Percentiles rank a stretch among this genome's conserved stretches.
phyloP scores from a whole-genome alignment of 2,113 vertebrate species.

The Ammodytes marinus region DNA sequence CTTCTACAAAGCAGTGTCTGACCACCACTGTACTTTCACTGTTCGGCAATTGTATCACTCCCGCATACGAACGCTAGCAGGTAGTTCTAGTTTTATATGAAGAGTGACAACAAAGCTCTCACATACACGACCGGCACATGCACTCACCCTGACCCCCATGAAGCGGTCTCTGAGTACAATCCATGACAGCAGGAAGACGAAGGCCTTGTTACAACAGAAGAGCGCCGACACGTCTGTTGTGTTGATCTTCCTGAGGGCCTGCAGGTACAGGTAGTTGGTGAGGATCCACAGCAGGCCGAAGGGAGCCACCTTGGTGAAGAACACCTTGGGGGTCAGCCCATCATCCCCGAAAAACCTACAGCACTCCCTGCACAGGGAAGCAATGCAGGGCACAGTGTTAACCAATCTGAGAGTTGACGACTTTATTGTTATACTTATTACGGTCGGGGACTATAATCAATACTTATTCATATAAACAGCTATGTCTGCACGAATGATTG shows the following conservation, averaged over 20 bases:
- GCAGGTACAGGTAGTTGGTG: conserved; percentile 99
- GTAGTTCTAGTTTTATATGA: too few relatives aligned
- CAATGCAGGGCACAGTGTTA: conserved; percentile 22
- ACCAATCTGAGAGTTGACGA: conserved; percentile 1
- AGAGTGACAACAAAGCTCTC: not conserved
- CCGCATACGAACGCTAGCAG: too few relatives aligned
- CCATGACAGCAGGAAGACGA: conserved; percentile 98
- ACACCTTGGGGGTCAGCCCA: conserved; percentile 95
- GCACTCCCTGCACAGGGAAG: conserved; percentile 90
- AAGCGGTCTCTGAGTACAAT: conserved; percentile 98
- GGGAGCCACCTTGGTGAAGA: conserved; percentile 95
- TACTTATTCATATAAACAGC: conserved; percentile 14
- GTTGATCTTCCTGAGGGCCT: conserved; percentile 98
- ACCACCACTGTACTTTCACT: too few relatives aligned
- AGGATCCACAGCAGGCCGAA: conserved; percentile 97
- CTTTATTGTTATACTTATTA: not conserved
- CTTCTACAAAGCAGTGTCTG: too few relatives aligned
- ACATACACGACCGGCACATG: conserved; percentile 3
- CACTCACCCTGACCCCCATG: conserved; percentile 98
- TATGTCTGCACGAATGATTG: not conserved
- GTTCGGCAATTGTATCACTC: too few relatives aligned
- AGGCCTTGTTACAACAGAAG: conserved; percentile 99
- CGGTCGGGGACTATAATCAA: conserved; percentile 4
- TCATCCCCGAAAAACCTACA: conserved; percentile 95
- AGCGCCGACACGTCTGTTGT: conserved; percentile 95